Percentiles rank a stretch among this genome's conserved stretches.
Evolutionary conservation across 2,113 vertebrate genomes (phyloP).

Genomic region (Varanus salvator): DNA sequence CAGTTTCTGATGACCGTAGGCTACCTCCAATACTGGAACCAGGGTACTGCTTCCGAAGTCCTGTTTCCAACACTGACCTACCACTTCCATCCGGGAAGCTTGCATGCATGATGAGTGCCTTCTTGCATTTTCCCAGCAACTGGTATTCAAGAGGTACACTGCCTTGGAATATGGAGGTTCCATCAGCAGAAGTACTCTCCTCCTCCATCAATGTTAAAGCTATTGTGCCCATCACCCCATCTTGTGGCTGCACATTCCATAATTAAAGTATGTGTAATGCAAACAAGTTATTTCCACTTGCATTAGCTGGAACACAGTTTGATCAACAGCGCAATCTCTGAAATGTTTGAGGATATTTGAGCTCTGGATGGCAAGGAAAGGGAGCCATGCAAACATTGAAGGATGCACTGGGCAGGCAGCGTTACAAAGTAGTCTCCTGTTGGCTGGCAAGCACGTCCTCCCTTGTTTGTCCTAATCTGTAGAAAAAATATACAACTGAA

Average conservation of each 20-base stretch:
- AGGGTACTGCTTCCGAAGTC: no score
- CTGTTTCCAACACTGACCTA: no score
- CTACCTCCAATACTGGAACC: no score
- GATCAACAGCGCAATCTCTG: no score
- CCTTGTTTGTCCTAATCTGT: background rate
- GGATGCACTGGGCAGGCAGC: background rate
- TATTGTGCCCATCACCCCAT: background rate
- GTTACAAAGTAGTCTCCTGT: background rate
- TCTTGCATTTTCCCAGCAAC: background rate
- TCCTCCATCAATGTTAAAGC: background rate
- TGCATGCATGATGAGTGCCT: no score
- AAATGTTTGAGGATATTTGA: background rate
- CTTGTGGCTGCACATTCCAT: background rate
- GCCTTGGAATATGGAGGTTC: background rate
- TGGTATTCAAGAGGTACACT: background rate
- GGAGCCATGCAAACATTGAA: background rate
- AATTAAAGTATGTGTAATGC: background rate
- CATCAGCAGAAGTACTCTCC: no score
- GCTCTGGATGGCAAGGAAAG: background rate
- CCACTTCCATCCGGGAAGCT: no score
- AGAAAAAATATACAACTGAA: slow-evolving; percentile 3
- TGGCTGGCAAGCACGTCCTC: background rate
- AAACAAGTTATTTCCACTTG: background rate
- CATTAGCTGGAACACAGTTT: background rate
- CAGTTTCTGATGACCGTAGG: no score